Evolutionary conservation across 2,888 invertebrate genomes (phyloP).

Genomic region (Morpho achilles): DNA sequence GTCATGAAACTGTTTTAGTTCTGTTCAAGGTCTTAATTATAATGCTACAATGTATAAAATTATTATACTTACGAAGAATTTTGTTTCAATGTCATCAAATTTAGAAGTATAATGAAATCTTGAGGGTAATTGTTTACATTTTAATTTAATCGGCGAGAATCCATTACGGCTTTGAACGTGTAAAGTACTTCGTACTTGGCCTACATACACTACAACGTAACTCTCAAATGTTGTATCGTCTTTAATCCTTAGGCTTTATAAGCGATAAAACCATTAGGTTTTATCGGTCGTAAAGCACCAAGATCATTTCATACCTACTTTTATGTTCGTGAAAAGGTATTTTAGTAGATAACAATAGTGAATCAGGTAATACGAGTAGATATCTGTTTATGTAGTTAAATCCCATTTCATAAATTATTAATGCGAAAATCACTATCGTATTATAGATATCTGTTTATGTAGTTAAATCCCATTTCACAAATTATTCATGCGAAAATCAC

Average conservation of each 20-base stretch:
- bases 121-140: conserved; percentile 1
- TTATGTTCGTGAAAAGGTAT: no score
- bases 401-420: no score
- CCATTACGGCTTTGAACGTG: conserved; percentile 35
- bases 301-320: no score
- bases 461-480: no score
- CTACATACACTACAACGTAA: conserved; percentile 30
- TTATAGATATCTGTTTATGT: no score
- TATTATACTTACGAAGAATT: not conserved
- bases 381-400: no score
- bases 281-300: no score
- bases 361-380: no score
- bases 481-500: no score
- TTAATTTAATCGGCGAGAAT: conserved; percentile 23
- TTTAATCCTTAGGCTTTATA: conserved; percentile 14
- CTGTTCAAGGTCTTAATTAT: conserved; percentile 11
- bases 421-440: no score
- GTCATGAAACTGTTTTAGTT: conserved; percentile 3
- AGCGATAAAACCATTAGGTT: conserved; percentile 3
- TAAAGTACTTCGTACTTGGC: conserved; percentile 40
- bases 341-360: no score
- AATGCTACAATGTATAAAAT: not conserved
- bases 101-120: not conserved
- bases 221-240: conserved; percentile 4
- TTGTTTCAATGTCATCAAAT: not conserved